Conservation (phyloP, 2,797 vertebrate species). For the Catamblyrhynchus diadema region DNA sequence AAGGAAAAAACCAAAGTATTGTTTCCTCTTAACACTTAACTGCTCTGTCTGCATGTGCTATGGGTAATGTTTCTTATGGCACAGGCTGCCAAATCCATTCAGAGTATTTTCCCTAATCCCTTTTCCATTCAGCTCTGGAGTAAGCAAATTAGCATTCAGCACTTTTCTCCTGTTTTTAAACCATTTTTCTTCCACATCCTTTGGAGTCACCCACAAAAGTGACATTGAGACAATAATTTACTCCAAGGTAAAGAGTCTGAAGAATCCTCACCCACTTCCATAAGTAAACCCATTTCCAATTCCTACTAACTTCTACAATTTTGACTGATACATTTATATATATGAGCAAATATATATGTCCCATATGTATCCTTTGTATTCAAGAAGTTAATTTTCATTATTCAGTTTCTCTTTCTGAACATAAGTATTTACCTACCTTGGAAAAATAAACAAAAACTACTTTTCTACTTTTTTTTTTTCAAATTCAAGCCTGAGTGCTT, state of each 20-base stretch:
- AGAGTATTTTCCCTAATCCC: not conserved
- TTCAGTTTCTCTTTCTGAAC: not conserved
- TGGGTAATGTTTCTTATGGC: not conserved
- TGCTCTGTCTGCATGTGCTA: not conserved
- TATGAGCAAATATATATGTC: not conserved
- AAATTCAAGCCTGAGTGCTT: not conserved
- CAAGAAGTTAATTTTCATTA: not conserved
- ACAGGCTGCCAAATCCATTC: not conserved
- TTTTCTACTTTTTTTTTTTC: not conserved
- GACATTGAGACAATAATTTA: not conserved
- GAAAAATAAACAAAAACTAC: not conserved
- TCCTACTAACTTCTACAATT: not conserved
- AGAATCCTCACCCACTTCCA: not conserved
- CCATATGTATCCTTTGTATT: not conserved
- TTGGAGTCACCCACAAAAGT: not conserved
- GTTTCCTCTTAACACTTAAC: not conserved
- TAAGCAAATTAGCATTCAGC: slow-evolving; percentile 8
- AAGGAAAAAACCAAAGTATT: not conserved
- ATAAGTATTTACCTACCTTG: not conserved
- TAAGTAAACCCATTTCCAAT: not conserved
- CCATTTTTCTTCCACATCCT: not conserved
- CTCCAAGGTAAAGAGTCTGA: not conserved
- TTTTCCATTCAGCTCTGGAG: not conserved
- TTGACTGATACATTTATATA: not conserved
- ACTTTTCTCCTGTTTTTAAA: not conserved